These are phyloP conservation scores for Ophion ventricosus DNA, from an alignment of 2,888 invertebrate genomes.

Conservation along the genomic window DNA sequence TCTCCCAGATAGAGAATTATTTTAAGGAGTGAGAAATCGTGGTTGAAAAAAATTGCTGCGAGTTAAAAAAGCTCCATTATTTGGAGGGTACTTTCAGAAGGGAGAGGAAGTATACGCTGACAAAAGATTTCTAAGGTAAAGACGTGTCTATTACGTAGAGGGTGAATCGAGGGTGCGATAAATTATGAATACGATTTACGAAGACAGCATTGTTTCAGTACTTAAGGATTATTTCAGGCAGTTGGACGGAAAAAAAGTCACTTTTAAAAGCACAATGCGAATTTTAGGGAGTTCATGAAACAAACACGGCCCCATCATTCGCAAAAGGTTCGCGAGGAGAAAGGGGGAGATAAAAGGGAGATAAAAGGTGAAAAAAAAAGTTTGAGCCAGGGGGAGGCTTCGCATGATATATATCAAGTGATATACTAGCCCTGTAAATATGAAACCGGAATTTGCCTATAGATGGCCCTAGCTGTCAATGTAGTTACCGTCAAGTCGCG, in stretches of 20 bases:
- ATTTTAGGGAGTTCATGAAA: too few species aligned
- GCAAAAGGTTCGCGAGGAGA: too few species aligned
- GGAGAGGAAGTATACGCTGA: background rate
- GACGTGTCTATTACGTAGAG: background rate
- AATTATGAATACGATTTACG: background rate
- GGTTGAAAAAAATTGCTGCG: background rate
- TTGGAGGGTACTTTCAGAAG: background rate
- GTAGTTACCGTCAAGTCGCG: too few species aligned
- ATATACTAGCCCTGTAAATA: too few species aligned
- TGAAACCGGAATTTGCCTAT: too few species aligned
- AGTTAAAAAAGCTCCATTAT: background rate
- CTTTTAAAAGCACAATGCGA: background rate
- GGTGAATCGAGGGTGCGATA: background rate
- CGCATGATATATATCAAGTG: too few species aligned
- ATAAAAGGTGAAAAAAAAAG: too few species aligned
- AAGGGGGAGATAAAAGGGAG: too few species aligned
- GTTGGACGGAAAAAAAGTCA: too few species aligned
- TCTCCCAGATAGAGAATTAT: constrained; percentile 1
- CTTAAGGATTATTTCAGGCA: background rate
- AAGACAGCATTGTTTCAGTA: background rate
- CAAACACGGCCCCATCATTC: too few species aligned
- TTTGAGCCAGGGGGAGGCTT: too few species aligned
- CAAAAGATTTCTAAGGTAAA: background rate
- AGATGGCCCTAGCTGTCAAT: too few species aligned
- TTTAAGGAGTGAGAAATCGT: background rate